Evolutionary conservation across 2,797 vertebrate genomes (phyloP), one percentile per base, ranked within the genome.

Genomic region (Amphiprion clarkii): DNA sequence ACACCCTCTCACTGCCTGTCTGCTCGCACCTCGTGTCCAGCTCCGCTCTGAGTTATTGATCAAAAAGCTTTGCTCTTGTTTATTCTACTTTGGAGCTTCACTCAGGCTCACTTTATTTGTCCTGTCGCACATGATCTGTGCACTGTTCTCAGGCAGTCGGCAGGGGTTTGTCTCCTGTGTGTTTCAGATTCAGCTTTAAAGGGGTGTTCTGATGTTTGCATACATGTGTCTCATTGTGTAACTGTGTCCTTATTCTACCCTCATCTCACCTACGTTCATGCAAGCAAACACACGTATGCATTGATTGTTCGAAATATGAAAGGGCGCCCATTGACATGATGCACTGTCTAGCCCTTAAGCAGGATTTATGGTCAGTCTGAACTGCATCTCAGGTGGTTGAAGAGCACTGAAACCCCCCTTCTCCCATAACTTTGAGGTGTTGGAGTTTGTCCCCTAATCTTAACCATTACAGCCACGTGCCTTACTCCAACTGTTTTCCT

Each of bases 1-100:
- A 85, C 76, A 77, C 58, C 61, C 25, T 70, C 75, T 79, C 68
- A 16, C 76, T 69, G 78, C 61, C 70, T 60, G 64, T 76, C 81
- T 64, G 55, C 80, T 68, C 12, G 2, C 64, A 59, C 58, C 36
- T 51, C 17, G 46, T 67, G 68, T 85, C 87, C 84, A 25, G 60
- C 84, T 36, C 44, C 3, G 9, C 78, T 82, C 62, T 0, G 33
- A 70, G 39, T 66, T 89, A 91, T 90, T 81, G 86, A 89, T 88
- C 76, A 71, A 75, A 82, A 67, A 79, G 72, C 72, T 86, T 87
- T 46, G 71, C 56, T 78, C 49, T 42, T 76, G 79, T 87, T 85
- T 87, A 67, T 83, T 87, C 73, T 58, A 27, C 67, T 77, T 71
- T 31, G n/a, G 62, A 61, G 66, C 70, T 59, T 83, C 68, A 62